These are phyloP conservation scores for Danio tinwini DNA, from an alignment of 2,797 vertebrate species.

Conservation along the genomic window DNA sequence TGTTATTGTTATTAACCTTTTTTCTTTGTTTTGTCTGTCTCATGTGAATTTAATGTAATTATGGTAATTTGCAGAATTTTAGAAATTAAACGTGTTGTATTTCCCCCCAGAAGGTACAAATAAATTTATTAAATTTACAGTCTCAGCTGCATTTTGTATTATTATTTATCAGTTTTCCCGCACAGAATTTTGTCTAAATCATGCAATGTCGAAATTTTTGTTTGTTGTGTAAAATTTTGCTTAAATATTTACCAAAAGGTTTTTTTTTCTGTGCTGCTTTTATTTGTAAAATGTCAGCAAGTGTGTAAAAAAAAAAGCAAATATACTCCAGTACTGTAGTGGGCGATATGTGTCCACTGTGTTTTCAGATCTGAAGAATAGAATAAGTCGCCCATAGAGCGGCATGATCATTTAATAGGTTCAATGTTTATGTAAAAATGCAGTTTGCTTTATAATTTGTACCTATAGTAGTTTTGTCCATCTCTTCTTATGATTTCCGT, in stretches of 20 bases:
- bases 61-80: conserved; percentile 32
- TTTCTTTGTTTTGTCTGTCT: conserved; percentile 25
- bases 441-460: background rate
- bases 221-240: no score
- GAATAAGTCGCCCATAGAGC: background rate
- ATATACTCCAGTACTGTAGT: background rate
- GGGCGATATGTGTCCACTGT: background rate
- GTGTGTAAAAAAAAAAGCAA: no score
- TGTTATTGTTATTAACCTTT: conserved; percentile 4
- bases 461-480: background rate
- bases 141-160: background rate
- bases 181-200: no score
- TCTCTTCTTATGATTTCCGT: background rate
- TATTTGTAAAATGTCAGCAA: no score
- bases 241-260: no score
- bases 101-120: conserved; percentile 49
- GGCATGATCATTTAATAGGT: background rate
- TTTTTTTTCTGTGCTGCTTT: background rate
- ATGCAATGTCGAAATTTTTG: no score
- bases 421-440: background rate
- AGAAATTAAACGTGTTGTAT: conserved; percentile 14
- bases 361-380: background rate
- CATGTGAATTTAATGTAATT: conserved; percentile 20
- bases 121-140: conserved; percentile 50
- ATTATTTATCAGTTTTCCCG: no score